Evolutionary conservation across 2,113 vertebrate genomes (phyloP), one percentile per base, ranked within the genome.

Genomic region (Ictalurus punctatus): DNA sequence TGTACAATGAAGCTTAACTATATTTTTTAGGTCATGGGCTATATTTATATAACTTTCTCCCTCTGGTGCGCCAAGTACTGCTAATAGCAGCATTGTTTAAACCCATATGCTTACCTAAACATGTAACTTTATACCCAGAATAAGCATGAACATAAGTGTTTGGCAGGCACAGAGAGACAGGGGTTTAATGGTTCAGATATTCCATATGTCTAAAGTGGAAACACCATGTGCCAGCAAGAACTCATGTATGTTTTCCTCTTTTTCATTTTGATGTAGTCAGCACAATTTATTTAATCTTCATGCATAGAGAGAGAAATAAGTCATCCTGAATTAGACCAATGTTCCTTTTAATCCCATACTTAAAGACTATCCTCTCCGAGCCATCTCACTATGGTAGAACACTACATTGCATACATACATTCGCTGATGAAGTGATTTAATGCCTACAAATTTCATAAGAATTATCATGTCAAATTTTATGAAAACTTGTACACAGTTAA

Each of bases 1-100:
- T 83, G 67, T 73, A 69, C 34, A 61, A 52, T 30, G 34, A 83
- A 83, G 52, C 87, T 73, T 30, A 73, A 83, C 79, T 74, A 23
- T 83, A 17, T 56, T 80, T 86, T 86, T 87, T 87, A 87, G 74
- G 74, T 80, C 71, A 86, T 61, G 23, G 74, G 27, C 40, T 81
- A 80, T 44, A 67, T 79, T 87, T 87, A 61, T 63, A 67, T 17
- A 87, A 65, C 40, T 61, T 14, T 6, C 23, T 86, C 58, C n/a
- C 86, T 37, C 4, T 54, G 40, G 44, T 52, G 44, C 44, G 2
- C 30, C 4, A 44, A 56, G 56, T 78, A 58, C 56, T 65, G 78
- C 21, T 58, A 82, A 82, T 82, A 58, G 65, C 80, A 83, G 30
- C 59, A 37, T 73, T 83, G 78, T 88, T 37, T 9, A 73, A 83